phyloP scores from a whole-genome alignment of 1,140 invertebrate species.

The Bombyx mandarina region DNA sequence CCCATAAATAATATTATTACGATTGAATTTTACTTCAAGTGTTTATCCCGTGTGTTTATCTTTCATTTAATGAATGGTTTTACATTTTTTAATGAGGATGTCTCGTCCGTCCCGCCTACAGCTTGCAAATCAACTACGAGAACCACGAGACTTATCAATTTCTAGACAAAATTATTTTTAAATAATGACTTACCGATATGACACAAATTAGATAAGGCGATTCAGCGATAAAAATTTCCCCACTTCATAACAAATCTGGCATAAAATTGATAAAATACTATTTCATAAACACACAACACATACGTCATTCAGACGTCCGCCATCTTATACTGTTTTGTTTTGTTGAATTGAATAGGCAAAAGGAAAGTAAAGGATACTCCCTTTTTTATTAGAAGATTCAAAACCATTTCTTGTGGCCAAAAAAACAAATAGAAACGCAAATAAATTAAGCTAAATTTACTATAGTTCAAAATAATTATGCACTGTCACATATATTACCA shows the following conservation, averaged over 20 bases:
- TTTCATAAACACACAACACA: constrained; percentile 61
- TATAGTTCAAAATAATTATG: no score
- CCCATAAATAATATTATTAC: no score
- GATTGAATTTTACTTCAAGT: no score
- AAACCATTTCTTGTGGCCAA: no score
- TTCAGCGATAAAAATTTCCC: constrained; percentile 21
- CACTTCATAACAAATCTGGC: constrained; percentile 42
- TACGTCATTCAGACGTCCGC: constrained; percentile 59
- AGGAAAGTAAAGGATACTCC: no score
- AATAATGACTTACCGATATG: constrained; percentile 32
- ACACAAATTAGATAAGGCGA: constrained; percentile 20
- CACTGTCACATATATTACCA: no score
- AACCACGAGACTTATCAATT: constrained; percentile 6
- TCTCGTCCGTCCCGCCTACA: constrained; percentile 40
- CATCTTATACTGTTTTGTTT: constrained; percentile 51
- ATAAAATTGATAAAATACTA: constrained; percentile 33
- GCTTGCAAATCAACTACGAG: constrained; percentile 25
- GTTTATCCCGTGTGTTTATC: no score
- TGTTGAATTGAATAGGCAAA: constrained; percentile 9
- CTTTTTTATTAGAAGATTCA: no score
- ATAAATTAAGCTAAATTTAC: no score
- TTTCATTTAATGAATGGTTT: no score
- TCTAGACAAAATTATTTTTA: constrained; percentile 19
- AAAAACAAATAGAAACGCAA: no score
- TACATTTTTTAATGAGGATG: constrained; percentile 17